Evolutionary conservation across 2,888 invertebrate genomes (phyloP), one percentile per base, ranked within the genome.

Genomic region (Euzetes globulus): DNA sequence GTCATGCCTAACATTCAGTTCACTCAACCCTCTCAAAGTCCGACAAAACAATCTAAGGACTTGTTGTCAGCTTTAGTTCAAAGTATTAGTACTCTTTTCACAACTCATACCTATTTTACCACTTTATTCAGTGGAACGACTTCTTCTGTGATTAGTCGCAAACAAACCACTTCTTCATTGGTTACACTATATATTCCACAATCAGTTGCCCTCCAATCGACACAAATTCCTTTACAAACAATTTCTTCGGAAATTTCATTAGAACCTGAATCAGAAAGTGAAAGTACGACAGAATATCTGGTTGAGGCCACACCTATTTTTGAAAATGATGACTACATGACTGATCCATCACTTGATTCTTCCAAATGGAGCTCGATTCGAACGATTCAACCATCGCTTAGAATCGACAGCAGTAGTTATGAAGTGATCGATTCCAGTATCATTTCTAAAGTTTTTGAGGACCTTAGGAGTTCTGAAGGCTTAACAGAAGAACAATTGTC

Each of bases 1-100:
- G 37, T 41, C 3, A 55, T 68, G n/a, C 73, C 78, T 33, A 22
- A 78, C 78, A 37, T 79, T 78, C 29, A 55, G 86, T 86, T 77
- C 84, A 85, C 85, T 79, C n/a, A 81, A 87, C 87, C 1, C 86
- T 87, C 77, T 27, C 68, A 71, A 13, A 71, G 63, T 22, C 41
- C 71, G 19, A 50, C 65, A 11, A 71, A 74, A 72, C 45, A 55
- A 74, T 71, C 71, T 2, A 76, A 74, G 17, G 72, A 76, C 45
- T 52, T 73, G 41, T 72, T 73, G 19, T 73, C 70, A 33, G 79
- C 78, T 11, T 71, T 79, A n/a, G 78, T 78, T 7, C 78, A 80
- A 5, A 78, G 79, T 0, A 76, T 79, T 22, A 76, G 77, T 27
- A 79, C 79, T 7, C 76, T 79, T 17, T 78, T 73, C 50, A 78